Conservation (phyloP, 1,140 invertebrate species). For the Philotrypesis tridentata region DNA sequence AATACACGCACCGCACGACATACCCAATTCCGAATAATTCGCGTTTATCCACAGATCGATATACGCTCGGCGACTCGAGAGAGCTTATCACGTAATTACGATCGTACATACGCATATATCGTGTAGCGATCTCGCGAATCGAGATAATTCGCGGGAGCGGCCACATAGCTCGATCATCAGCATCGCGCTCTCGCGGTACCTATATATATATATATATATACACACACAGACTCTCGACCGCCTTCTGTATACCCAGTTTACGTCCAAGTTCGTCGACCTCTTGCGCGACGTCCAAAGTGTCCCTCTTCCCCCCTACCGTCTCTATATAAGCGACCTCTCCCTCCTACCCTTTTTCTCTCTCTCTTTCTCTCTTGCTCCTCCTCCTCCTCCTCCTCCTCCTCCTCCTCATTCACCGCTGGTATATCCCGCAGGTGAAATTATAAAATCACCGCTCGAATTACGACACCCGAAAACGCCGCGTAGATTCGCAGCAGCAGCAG, state of each 20-base stretch:
- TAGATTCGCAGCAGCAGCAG: background rate
- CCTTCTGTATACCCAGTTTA: slow-evolving; percentile 41
- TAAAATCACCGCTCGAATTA: slow-evolving; percentile 26
- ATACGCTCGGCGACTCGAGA: too few relatives aligned
- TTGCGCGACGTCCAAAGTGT: slow-evolving; percentile 29
- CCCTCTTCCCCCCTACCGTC: slow-evolving; percentile 4
- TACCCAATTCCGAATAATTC: too few relatives aligned
- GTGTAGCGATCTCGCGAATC: background rate
- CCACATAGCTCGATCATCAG: background rate
- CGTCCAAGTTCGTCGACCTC: slow-evolving; percentile 40
- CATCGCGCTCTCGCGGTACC: too few relatives aligned
- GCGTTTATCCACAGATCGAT: too few relatives aligned
- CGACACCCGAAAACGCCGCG: slow-evolving; percentile 20
- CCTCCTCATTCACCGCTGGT: background rate
- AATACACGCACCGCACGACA: too few relatives aligned
- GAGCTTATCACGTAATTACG: too few relatives aligned
- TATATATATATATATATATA: background rate
- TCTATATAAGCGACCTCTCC: background rate
- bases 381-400: background rate
- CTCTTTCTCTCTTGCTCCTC: background rate
- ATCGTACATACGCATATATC: background rate
- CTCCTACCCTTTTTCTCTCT: background rate
- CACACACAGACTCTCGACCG: slow-evolving; percentile 16
- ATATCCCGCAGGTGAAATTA: slow-evolving; percentile 14
- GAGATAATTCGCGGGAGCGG: background rate